Conservation (phyloP, 2,888 invertebrate species). For the Thera obeliscata region DNA sequence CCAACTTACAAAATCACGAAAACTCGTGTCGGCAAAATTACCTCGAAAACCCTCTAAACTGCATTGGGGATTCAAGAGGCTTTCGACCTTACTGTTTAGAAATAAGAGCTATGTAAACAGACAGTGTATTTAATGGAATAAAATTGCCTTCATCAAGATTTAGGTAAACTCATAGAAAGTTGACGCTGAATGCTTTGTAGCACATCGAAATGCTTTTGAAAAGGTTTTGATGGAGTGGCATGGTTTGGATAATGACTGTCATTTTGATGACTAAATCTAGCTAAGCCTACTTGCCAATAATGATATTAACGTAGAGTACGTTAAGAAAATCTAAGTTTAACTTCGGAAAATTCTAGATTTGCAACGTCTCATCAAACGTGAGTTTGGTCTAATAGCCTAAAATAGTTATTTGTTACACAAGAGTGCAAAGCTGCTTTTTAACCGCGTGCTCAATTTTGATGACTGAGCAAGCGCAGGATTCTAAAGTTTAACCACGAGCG, state of each 20-base stretch:
- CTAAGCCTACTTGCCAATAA: background rate
- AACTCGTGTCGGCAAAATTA: slow-evolving; percentile 73
- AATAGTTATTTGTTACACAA: too few species aligned
- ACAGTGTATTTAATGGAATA: slow-evolving; percentile 49
- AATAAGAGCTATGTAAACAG: slow-evolving; percentile 34
- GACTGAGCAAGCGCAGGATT: too few species aligned
- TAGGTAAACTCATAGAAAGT: slow-evolving; percentile 65
- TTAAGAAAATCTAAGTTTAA: too few species aligned
- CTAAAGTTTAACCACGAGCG: too few species aligned
- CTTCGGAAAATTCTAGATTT: too few species aligned
- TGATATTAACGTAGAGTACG: too few species aligned
- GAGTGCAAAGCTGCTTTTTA: too few species aligned
- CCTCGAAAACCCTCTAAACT: slow-evolving; percentile 42
- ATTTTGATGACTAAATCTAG: slow-evolving; percentile 10
- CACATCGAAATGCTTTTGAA: slow-evolving; percentile 52
- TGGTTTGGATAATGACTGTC: slow-evolving; percentile 23
- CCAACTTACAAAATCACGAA: slow-evolving; percentile 71
- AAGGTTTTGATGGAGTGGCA: slow-evolving; percentile 45
- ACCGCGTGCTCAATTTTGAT: too few species aligned
- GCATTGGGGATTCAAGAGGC: slow-evolving; percentile 23
- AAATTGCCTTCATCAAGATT: slow-evolving; percentile 64
- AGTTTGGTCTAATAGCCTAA: too few species aligned
- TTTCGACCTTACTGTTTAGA: slow-evolving; percentile 38
- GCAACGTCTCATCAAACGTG: too few species aligned
- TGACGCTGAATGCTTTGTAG: slow-evolving; percentile 56